phyloP scores from a whole-genome alignment of 2,888 invertebrate species.

The Patella depressa region DNA sequence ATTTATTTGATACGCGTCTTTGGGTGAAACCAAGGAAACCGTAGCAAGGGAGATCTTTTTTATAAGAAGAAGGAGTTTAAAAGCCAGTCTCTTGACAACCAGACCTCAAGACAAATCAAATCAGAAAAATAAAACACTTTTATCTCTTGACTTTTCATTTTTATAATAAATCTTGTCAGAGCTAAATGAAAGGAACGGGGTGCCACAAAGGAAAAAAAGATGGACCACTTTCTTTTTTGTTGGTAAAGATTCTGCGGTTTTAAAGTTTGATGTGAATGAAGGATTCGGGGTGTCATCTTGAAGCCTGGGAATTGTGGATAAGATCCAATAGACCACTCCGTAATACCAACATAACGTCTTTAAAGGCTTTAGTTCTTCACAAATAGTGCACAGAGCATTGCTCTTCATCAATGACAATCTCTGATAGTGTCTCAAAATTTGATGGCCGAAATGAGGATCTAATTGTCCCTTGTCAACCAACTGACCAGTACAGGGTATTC shows the following conservation, averaged over 20 bases:
- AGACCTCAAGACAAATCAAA: too few species aligned
- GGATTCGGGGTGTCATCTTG: not conserved
- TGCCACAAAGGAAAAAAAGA: too few species aligned
- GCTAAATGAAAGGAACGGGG: not conserved
- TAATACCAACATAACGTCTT: constrained; percentile 7
- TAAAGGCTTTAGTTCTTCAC: not conserved
- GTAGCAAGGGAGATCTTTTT: not conserved
- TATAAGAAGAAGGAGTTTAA: too few species aligned
- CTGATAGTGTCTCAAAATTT: constrained; percentile 10
- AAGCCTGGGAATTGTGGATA: not conserved
- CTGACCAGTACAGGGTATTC: constrained; percentile 5
- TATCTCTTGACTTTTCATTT: not conserved
- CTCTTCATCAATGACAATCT: not conserved
- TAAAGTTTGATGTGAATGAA: too few species aligned
- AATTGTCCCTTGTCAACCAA: constrained; percentile 10
- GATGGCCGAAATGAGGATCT: constrained; percentile 9
- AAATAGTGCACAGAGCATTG: not conserved
- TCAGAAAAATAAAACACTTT: too few species aligned
- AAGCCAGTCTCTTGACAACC: too few species aligned
- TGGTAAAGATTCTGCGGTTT: too few species aligned
- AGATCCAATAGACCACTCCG: constrained; percentile 8
- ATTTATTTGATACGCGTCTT: not conserved
- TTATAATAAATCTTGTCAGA: not conserved
- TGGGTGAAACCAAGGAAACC: constrained; percentile 1
- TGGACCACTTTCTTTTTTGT: too few species aligned